phyloP scores from a whole-genome alignment of 2,113 vertebrate species.

The Machaerirhynchus nigripectus region DNA sequence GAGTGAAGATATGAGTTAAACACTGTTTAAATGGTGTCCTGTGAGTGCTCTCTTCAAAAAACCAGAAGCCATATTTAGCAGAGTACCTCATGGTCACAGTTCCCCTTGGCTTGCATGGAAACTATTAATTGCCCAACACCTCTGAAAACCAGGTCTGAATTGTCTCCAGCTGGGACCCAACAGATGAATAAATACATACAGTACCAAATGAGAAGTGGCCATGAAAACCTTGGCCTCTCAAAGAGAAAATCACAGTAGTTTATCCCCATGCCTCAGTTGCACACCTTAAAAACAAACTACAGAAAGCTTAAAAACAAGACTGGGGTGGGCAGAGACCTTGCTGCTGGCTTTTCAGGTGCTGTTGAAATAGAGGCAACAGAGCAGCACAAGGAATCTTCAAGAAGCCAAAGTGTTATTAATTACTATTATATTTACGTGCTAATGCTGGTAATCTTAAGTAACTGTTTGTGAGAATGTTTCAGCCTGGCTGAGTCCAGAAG shows the following conservation, averaged over 20 bases:
- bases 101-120: neutral
- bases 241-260: neutral
- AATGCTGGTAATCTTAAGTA: slow-evolving; percentile 69
- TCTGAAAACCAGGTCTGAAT: slow-evolving; percentile 6
- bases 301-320: neutral
- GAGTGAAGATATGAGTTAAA: neutral
- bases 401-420: slow-evolving; percentile 65
- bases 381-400: slow-evolving; percentile 23
- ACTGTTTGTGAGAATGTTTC: slow-evolving; percentile 77
- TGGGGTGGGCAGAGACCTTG: neutral
- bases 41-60: neutral
- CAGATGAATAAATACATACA: neutral
- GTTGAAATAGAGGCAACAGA: slow-evolving; percentile 28
- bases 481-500: slow-evolving; percentile 71
- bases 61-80: neutral
- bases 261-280: neutral
- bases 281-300: neutral
- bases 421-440: slow-evolving; percentile 55
- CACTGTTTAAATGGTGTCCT: neutral
- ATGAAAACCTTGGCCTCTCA: neutral
- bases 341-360: neutral
- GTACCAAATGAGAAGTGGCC: neutral
- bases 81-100: neutral
- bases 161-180: neutral
- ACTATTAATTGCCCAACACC: neutral